Conservation (phyloP, 2,797 vertebrate species). For the Cyclopterus lumpus region DNA sequence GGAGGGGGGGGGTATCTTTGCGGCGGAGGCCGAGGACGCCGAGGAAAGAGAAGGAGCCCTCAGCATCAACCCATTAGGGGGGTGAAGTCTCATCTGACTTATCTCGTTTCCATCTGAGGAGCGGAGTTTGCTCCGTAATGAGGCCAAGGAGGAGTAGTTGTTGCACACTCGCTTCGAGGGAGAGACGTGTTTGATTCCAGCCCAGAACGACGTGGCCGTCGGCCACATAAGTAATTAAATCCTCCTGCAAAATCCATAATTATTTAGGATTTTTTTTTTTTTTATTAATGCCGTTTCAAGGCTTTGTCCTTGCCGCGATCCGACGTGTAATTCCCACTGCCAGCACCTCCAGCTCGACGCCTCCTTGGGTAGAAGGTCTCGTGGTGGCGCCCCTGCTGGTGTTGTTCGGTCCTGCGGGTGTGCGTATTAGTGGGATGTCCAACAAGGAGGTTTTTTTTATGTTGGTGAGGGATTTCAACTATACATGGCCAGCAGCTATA, state of each 20-base stretch:
- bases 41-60: conserved; percentile 13
- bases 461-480: conserved; percentile 22
- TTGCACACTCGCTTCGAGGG: conserved; percentile 45
- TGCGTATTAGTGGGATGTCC: conserved; percentile 18
- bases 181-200: conserved; percentile 51
- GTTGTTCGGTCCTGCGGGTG: conserved; percentile 31
- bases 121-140: conserved; percentile 56
- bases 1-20: no score
- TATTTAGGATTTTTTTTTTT: conserved; percentile 20
- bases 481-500: conserved; percentile 42
- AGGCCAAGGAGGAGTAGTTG: conserved; percentile 65
- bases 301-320: conserved; percentile 1
- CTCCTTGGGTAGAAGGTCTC: conserved; percentile 13
- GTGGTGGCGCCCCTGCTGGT: conserved; percentile 13
- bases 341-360: neutral
- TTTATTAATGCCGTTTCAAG: neutral
- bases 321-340: conserved; percentile 15
- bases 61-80: conserved; percentile 25
- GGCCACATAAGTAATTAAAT: conserved; percentile 48
- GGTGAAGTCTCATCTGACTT: conserved; percentile 45
- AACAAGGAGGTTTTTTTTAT: conserved; percentile 26
- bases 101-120: conserved; percentile 52
- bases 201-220: conserved; percentile 45
- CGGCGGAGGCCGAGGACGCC: no score
- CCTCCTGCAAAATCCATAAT: conserved; percentile 36